Conservation (phyloP, 1,140 invertebrate genomes). For the Magallana ariakensis region DNA sequence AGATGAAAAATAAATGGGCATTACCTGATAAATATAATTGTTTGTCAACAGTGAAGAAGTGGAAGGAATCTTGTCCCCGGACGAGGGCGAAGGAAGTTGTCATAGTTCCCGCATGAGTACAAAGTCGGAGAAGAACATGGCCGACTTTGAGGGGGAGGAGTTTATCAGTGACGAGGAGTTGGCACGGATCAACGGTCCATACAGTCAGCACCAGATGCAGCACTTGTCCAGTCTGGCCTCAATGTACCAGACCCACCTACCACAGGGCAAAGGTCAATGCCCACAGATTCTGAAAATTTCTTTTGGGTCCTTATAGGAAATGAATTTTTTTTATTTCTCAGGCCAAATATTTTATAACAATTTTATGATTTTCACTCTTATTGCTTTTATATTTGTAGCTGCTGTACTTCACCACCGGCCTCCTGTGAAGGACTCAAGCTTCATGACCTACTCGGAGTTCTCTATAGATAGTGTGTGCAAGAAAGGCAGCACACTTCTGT, state of each 20-base stretch:
- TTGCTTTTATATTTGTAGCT: neutral
- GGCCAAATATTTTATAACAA: too few species aligned
- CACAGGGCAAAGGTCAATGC: conserved; percentile 60
- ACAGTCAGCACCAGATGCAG: conserved; percentile 71
- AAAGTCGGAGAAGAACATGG: conserved; percentile 97
- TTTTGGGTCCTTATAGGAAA: too few species aligned
- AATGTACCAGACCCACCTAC: conserved; percentile 75
- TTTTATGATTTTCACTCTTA: too few species aligned
- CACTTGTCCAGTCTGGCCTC: conserved; percentile 78
- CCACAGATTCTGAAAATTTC: too few species aligned
- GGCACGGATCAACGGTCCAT: conserved; percentile 83
- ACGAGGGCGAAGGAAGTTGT: conserved; percentile 82
- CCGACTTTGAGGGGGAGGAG: conserved; percentile 95
- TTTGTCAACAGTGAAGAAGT: conserved; percentile 74
- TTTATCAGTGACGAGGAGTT: conserved; percentile 90
- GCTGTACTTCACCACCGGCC: conserved; percentile 67
- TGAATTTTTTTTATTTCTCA: too few species aligned
- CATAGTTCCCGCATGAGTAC: conserved; percentile 92
- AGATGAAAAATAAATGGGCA: neutral
- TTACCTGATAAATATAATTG: neutral
- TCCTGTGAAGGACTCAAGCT: conserved; percentile 39
- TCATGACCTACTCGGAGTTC: conserved; percentile 63
- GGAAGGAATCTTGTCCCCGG: conserved; percentile 83
- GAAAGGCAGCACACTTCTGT: conserved; percentile 93
- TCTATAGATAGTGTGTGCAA: conserved; percentile 80